Percentiles rank a stretch among this genome's conserved stretches.
Evolutionary conservation across 2,797 vertebrate genomes (phyloP).

Genomic region (Siniperca obscura): DNA sequence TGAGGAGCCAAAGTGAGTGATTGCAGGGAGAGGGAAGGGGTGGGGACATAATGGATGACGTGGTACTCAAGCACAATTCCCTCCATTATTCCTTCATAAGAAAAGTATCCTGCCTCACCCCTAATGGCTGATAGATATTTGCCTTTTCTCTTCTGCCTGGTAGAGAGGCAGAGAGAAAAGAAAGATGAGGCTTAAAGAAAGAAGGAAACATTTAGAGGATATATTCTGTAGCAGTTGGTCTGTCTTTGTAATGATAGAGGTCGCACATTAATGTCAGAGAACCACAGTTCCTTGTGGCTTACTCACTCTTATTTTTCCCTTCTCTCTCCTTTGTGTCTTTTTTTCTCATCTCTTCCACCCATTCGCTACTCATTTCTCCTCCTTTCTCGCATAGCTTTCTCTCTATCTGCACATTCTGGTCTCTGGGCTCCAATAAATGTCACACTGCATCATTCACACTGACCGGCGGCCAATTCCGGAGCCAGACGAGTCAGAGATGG

Average conservation of each 20-base stretch:
- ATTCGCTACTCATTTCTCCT: background rate
- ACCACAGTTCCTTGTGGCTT: conserved; percentile 19
- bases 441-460: conserved; percentile 71
- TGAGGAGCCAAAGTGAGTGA: background rate
- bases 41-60: conserved; percentile 15
- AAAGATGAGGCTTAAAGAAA: background rate
- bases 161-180: background rate
- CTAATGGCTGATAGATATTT: conserved; percentile 23
- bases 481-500: conserved; percentile 40
- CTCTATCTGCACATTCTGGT: conserved; percentile 68
- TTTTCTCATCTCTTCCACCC: conserved; percentile 1
- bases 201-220: conserved; percentile 16
- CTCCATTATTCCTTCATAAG: conserved; percentile 5
- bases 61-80: background rate
- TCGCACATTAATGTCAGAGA: conserved; percentile 25
- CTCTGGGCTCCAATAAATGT: conserved; percentile 79
- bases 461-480: conserved; percentile 59
- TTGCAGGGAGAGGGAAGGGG: background rate
- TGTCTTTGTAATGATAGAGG: conserved; percentile 27
- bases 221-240: conserved; percentile 16
- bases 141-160: conserved; percentile 7
- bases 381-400: conserved; percentile 39
- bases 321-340: conserved; percentile 4
- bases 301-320: conserved; percentile 6
- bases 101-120: conserved; percentile 18